Conservation (phyloP, 1,140 invertebrate species). For the Solen grandis region DNA sequence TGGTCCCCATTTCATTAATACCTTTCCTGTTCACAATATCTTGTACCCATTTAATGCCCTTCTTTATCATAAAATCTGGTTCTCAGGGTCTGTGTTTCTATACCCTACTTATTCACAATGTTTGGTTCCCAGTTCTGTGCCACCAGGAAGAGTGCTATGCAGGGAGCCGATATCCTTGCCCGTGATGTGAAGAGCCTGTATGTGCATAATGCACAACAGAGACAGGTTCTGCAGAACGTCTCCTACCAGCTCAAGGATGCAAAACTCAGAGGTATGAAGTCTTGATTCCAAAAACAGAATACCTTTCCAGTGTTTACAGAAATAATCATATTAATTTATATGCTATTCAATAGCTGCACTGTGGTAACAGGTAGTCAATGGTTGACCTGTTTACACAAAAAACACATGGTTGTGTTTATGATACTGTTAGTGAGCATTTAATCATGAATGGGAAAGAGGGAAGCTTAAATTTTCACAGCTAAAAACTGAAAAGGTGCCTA, state of each 20-base stretch:
- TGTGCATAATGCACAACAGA: slow-evolving; percentile 82
- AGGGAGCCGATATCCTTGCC: slow-evolving; percentile 85
- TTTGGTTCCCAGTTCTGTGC: slow-evolving; percentile 85
- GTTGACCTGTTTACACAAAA: not conserved
- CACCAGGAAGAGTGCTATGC: slow-evolving; percentile 87
- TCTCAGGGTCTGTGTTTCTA: not conserved
- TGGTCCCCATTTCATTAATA: no score
- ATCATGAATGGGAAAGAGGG: no score
- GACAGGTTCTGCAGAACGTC: slow-evolving; percentile 80
- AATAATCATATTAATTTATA: no score
- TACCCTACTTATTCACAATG: slow-evolving; percentile 80
- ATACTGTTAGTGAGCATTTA: no score
- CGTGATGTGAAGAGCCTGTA: slow-evolving; percentile 83
- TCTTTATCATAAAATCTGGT: no score
- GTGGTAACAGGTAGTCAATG: no score
- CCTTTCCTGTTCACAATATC: no score
- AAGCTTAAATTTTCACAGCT: no score
- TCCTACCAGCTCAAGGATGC: slow-evolving; percentile 83
- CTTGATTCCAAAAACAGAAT: no score
- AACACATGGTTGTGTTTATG: not conserved
- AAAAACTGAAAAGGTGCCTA: no score
- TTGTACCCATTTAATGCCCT: no score
- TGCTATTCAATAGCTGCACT: not conserved
- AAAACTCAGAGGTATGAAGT: slow-evolving; percentile 84
- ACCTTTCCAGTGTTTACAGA: no score